phyloP scores from a whole-genome alignment of 2,888 invertebrate species.

The Nycteola revayana region DNA sequence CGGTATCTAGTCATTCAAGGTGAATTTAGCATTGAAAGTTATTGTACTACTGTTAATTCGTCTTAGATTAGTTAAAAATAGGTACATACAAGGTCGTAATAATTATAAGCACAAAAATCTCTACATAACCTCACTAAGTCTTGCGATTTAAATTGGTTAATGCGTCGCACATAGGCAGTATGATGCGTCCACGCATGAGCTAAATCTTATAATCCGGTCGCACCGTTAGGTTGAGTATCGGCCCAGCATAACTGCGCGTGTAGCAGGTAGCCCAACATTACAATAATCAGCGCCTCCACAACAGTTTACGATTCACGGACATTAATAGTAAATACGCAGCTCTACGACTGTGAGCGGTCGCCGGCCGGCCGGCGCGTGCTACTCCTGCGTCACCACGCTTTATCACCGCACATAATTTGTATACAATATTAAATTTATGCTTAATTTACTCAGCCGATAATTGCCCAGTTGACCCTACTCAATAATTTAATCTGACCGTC shows the following conservation, averaged over 20 bases:
- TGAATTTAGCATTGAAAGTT: constrained; percentile 27
- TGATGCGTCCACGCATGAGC: constrained; percentile 39
- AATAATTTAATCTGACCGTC: constrained; percentile 42
- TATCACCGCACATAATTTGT: constrained; percentile 37
- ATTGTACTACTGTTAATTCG: constrained; percentile 24
- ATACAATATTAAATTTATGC: constrained; percentile 28
- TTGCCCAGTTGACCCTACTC: constrained; percentile 40
- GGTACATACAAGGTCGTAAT: constrained; percentile 22
- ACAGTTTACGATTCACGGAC: constrained; percentile 14
- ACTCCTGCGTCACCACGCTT: constrained; percentile 28
- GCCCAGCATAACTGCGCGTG: constrained; percentile 30
- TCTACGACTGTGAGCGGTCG: constrained; percentile 7
- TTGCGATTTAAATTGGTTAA: too few species aligned
- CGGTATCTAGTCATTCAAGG: constrained; percentile 24
- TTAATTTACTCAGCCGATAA: constrained; percentile 38
- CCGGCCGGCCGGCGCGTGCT: constrained; percentile 28
- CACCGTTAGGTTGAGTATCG: constrained; percentile 42
- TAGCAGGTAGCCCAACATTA: constrained; percentile 48
- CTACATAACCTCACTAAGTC: constrained; percentile 4
- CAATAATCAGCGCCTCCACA: constrained; percentile 38
- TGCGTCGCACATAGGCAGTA: constrained; percentile 39
- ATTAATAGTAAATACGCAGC: constrained; percentile 3
- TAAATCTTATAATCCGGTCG: constrained; percentile 46
- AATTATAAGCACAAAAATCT: constrained; percentile 17
- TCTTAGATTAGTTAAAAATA: constrained; percentile 39